Evolutionary conservation across 2,888 invertebrate genomes (phyloP), one percentile per base, ranked within the genome.

Genomic region (Tetanocera ferruginea): DNA sequence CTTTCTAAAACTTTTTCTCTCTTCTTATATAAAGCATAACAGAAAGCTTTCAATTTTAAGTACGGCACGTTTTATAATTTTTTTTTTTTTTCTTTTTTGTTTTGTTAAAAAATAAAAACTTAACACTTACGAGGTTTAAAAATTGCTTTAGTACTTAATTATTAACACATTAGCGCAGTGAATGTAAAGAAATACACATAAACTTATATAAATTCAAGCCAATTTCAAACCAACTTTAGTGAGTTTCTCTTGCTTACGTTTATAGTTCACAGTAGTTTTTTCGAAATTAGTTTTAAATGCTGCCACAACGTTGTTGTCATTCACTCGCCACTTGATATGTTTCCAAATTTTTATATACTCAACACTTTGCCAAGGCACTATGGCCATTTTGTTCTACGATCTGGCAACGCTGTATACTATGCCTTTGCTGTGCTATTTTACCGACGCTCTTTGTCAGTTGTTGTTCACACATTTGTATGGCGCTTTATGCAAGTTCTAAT

Each of bases 321-420:
- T 11, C 14, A 43, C 43, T 86, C 94, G 93, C 94, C 94, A 94
- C 93, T 94, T 94, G 91, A 93, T 93, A 92, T 94, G 94, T 91
- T 94, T 94, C 94, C 94, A 94, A 92, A 94, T 93, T 91, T 93
- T 93, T 90, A 88, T 87, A 84, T 88, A 89, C 84, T 89, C 88
- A 87, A 86, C 85, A 85, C 80, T 84, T 83, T 85, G 82, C 72
- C 83, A 83, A 83, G 83, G 76, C 83, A 84, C 86, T 84, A 86
- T 83, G 81, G 83, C 85, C 85, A 84, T 84, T 83, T 83, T 82
- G 78, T 75, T 25, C 55, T 3, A 28, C 25, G 62, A 49, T 75
- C 14, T 74, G 37, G 66, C 75, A 67, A 75, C 64, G 23, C 60
- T 23, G 60, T 51, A 19, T 1, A 17, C 19, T 14, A n/a, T 31